Percentiles rank a stretch among this genome's conserved stretches.
Conservation (phyloP, 30 jellyfish, hydroid and myxozoan species). For the Nemopilema nomurai region DNA sequence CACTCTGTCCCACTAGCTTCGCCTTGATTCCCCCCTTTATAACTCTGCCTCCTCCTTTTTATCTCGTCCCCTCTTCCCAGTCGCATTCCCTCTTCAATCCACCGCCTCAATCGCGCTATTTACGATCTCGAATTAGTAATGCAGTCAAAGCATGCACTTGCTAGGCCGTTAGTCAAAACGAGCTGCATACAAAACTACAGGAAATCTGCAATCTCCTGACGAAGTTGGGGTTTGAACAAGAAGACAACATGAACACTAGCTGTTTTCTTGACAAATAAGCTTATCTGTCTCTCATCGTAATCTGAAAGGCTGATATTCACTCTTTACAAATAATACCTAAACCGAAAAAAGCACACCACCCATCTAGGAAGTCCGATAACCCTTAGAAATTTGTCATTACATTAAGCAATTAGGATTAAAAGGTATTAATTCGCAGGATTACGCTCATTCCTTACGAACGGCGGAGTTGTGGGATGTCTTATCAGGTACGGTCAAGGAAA, state of each 20-base stretch:
- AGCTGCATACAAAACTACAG: no score
- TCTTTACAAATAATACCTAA: neutral
- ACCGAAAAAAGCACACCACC: neutral
- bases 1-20: no score
- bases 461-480: neutral
- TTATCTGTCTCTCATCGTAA: neutral
- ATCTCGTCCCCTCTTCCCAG: no score
- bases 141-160: no score
- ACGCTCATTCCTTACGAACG: neutral
- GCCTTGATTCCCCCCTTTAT: no score
- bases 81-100: no score
- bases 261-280: neutral
- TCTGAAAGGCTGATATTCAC: neutral
- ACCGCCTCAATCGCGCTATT: no score
- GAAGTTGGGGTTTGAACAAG: neutral
- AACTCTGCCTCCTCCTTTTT: no score
- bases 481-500: neutral
- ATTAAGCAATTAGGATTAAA: neutral
- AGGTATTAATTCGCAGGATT: neutral
- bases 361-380: neutral
- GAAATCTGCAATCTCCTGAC: no score
- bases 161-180: no score
- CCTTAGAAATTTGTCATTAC: neutral
- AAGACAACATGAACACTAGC: neutral
- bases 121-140: no score